These are phyloP conservation scores for Mustelus asterias DNA, from an alignment of 2,113 vertebrate species.

Conservation along the genomic window DNA sequence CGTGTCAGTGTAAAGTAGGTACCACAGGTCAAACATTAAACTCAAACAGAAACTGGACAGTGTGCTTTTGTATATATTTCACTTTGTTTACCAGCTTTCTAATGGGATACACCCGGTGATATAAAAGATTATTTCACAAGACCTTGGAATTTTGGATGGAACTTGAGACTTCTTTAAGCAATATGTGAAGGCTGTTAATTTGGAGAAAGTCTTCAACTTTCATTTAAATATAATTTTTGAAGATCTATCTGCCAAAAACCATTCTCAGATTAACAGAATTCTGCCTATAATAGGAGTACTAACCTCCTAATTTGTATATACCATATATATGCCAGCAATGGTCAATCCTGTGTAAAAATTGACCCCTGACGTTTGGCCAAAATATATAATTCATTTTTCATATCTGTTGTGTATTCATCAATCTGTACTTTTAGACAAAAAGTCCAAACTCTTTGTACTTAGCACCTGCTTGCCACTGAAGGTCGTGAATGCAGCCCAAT, in stretches of 20 bases:
- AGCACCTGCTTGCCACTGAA: too few species aligned
- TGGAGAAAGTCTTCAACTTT: not conserved
- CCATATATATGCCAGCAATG: too few species aligned
- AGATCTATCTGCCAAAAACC: not conserved
- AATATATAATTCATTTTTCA: too few species aligned
- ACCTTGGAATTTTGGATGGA: not conserved
- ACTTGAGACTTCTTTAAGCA: not conserved
- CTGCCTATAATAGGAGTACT: not conserved
- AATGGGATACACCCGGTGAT: not conserved
- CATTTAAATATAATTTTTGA: not conserved
- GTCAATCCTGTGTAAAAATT: too few species aligned
- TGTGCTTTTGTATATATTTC: not conserved
- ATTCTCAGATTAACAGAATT: not conserved
- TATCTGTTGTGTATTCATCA: too few species aligned
- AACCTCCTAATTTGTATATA: not conserved
- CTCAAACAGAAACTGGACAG: not conserved
- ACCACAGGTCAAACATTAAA: not conserved
- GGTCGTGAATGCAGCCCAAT: too few species aligned
- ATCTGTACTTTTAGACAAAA: too few species aligned
- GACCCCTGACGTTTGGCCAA: too few species aligned
- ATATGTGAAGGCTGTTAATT: not conserved
- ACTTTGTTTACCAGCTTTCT: not conserved
- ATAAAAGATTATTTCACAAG: not conserved
- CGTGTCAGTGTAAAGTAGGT: too few species aligned
- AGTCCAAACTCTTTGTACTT: too few species aligned